These are phyloP conservation scores for Isurus oxyrinchus DNA, from an alignment of 2,113 vertebrate genomes.

Conservation along the genomic window DNA sequence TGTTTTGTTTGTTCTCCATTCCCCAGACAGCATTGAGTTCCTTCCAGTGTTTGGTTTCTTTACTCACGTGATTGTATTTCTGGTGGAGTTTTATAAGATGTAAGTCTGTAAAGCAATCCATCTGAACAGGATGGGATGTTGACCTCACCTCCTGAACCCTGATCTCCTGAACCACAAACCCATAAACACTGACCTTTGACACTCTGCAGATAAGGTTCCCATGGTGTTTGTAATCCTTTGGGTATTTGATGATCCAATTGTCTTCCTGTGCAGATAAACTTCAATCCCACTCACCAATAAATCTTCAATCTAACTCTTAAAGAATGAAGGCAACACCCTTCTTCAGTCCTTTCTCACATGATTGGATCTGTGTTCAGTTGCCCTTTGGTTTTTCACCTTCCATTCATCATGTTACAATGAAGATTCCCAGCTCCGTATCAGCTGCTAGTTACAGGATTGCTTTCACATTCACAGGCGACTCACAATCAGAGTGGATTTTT, in stretches of 20 bases:
- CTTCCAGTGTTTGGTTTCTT: background rate
- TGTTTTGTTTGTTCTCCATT: background rate
- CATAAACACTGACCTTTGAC: background rate
- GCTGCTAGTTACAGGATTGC: no score
- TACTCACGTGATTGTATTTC: background rate
- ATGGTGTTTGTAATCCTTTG: background rate
- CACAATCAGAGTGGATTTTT: no score
- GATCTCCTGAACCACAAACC: background rate
- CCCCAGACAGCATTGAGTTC: background rate
- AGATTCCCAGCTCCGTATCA: background rate
- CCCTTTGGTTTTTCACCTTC: background rate
- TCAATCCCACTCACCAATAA: background rate
- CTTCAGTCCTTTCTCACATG: background rate
- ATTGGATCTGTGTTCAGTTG: background rate
- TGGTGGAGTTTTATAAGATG: background rate
- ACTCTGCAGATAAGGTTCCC: background rate
- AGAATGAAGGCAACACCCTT: background rate
- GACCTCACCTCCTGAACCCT: background rate
- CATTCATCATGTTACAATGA: background rate
- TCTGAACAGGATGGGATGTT: background rate
- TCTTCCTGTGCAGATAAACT: background rate
- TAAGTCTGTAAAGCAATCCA: background rate
- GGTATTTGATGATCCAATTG: background rate
- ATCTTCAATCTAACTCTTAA: background rate
- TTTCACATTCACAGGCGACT: no score